Conservation (phyloP, 2,888 invertebrate genomes). For the Microctonus aethiopoides region DNA sequence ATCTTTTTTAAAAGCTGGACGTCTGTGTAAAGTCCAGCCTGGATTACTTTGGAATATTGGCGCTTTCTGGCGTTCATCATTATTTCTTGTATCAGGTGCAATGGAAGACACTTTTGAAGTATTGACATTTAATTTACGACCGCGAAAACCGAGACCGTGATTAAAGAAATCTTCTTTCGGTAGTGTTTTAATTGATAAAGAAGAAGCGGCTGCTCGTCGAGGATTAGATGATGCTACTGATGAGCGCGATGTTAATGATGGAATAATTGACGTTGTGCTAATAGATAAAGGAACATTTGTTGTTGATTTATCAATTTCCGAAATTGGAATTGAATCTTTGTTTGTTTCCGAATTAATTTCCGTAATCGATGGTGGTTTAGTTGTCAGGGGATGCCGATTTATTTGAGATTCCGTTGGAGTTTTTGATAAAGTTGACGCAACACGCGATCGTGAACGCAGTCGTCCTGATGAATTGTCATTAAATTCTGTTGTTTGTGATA, state of each 20-base stretch:
- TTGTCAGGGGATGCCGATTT: conserved; percentile 8
- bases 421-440: not conserved
- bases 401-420: not conserved
- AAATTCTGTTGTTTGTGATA: not conserved
- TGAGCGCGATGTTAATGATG: not conserved
- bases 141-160: conserved; percentile 59
- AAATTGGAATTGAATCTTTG: conserved; percentile 2
- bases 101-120: conserved; percentile 17
- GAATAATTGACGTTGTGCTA: not conserved
- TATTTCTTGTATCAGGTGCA: conserved; percentile 25
- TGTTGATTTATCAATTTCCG: conserved; percentile 26
- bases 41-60: conserved; percentile 48
- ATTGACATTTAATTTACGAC: conserved; percentile 47
- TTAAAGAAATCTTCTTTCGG: conserved; percentile 59
- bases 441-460: not conserved
- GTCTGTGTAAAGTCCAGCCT: conserved; percentile 59
- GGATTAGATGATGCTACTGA: conserved; percentile 5
- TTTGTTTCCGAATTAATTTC: conserved; percentile 19
- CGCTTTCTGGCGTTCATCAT: not conserved
- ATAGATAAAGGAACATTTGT: not conserved
- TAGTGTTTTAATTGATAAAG: conserved; percentile 22
- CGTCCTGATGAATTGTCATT: not conserved
- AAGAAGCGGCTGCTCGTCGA: conserved; percentile 30
- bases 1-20: conserved; percentile 43
- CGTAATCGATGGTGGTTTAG: not conserved